Percentiles rank a stretch among this genome's conserved stretches.
These are phyloP conservation scores for Laothoe populi DNA, from an alignment of 2,888 invertebrate species.

Conservation along the genomic window DNA sequence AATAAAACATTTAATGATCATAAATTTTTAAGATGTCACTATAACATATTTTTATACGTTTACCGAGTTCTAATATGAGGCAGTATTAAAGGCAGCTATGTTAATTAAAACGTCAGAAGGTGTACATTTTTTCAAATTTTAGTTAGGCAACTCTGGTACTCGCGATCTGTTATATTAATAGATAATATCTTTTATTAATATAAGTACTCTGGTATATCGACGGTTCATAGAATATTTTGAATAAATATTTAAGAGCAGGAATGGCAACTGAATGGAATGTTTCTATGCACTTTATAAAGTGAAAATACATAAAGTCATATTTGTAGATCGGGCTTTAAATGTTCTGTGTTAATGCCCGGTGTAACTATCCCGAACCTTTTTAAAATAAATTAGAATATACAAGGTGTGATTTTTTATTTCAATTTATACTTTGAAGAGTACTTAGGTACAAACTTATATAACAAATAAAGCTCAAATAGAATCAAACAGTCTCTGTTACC, in stretches of 20 bases:
- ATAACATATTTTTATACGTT: too few relatives aligned
- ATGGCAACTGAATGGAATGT: slow-evolving; percentile 2
- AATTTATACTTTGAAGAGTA: neutral
- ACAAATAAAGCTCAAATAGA: neutral
- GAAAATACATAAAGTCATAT: neutral
- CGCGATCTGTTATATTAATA: neutral
- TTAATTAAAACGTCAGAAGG: neutral
- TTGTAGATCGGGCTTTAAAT: slow-evolving; percentile 9
- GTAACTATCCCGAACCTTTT: slow-evolving; percentile 4
- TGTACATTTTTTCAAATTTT: neutral
- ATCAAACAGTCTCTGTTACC: neutral
- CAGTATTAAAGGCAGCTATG: neutral
- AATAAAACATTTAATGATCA: too few relatives aligned
- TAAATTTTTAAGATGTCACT: too few relatives aligned
- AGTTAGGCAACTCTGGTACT: neutral
- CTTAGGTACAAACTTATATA: neutral
- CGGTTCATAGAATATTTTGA: neutral
- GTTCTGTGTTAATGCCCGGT: slow-evolving; percentile 12
- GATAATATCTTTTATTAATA: slow-evolving; percentile 4
- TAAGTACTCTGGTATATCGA: neutral
- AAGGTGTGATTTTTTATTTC: slow-evolving; percentile 7
- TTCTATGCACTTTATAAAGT: neutral
- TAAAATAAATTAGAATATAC: slow-evolving; percentile 5
- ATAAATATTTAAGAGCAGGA: neutral
- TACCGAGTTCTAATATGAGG: too few relatives aligned